Conservation (phyloP, 2,888 invertebrate species). For the Apeira syringaria region DNA sequence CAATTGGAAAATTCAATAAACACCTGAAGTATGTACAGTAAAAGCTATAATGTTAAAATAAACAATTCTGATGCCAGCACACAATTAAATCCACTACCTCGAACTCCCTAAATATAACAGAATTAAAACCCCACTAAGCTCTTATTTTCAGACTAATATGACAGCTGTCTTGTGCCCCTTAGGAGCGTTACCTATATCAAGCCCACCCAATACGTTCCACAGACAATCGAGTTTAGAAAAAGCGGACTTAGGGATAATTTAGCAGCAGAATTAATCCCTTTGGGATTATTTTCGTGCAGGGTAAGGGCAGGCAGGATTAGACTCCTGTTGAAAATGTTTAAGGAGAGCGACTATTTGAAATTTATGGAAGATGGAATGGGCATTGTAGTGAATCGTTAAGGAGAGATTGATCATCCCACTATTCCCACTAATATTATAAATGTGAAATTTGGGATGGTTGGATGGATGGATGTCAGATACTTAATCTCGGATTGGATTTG, state of each 20-base stretch:
- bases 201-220: constrained; percentile 21
- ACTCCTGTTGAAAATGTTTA: constrained; percentile 18
- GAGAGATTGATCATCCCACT: not conserved
- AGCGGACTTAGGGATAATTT: constrained; percentile 45
- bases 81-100: not conserved
- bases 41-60: too few species aligned
- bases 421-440: not conserved
- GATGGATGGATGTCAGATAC: too few species aligned
- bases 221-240: constrained; percentile 35
- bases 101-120: constrained; percentile 6
- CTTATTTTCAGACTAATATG: constrained; percentile 20
- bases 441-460: too few species aligned
- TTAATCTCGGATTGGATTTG: too few species aligned
- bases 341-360: constrained; percentile 18
- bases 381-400: not conserved
- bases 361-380: not conserved
- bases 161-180: constrained; percentile 17
- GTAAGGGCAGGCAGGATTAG: constrained; percentile 24
- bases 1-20: too few species aligned
- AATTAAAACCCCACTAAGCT: constrained; percentile 17
- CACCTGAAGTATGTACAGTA: too few species aligned
- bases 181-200: constrained; percentile 18
- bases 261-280: constrained; percentile 50
- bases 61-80: not conserved
- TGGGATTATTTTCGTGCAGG: constrained; percentile 46